Evolutionary conservation across 2,888 invertebrate genomes (phyloP).

Genomic region (Parthenolecanium corni): DNA sequence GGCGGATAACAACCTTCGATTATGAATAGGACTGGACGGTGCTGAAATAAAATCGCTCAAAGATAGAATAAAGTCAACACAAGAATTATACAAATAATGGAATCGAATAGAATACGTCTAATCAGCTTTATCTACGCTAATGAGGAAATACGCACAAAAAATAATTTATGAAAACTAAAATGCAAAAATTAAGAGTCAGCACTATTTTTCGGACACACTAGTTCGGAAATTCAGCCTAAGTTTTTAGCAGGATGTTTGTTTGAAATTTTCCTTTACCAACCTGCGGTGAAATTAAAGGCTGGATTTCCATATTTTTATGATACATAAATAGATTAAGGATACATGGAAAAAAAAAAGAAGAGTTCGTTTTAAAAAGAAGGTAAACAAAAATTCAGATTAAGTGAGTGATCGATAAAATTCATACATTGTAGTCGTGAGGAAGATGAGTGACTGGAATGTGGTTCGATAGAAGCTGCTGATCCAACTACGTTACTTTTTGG

Average conservation of each 20-base stretch:
- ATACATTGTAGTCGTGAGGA: conserved; percentile 52
- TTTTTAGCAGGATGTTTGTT: too few species aligned
- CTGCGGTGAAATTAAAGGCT: too few species aligned
- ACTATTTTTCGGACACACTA: too few species aligned
- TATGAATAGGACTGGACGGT: conserved; percentile 84
- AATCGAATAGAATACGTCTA: not conserved
- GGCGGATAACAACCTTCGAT: conserved; percentile 64
- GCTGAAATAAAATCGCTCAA: conserved; percentile 45
- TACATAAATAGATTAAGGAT: too few species aligned
- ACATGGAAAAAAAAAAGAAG: too few species aligned
- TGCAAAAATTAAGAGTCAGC: not conserved
- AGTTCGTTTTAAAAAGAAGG: not conserved
- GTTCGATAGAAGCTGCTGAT: conserved; percentile 33
- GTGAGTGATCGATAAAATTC: conserved; percentile 32
- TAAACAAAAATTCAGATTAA: too few species aligned
- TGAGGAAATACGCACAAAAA: not conserved
- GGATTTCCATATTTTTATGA: too few species aligned
- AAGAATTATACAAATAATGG: not conserved
- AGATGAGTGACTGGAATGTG: conserved; percentile 45
- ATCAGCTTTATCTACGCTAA: not conserved
- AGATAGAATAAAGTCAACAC: not conserved
- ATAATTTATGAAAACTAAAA: conserved; percentile 8
- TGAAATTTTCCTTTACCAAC: too few species aligned
- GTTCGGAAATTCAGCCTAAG: too few species aligned
- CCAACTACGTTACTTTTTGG: conserved; percentile 25